These are phyloP conservation scores for Microplitis demolitor DNA, from an alignment of 1,140 invertebrate species.

Conservation along the genomic window DNA sequence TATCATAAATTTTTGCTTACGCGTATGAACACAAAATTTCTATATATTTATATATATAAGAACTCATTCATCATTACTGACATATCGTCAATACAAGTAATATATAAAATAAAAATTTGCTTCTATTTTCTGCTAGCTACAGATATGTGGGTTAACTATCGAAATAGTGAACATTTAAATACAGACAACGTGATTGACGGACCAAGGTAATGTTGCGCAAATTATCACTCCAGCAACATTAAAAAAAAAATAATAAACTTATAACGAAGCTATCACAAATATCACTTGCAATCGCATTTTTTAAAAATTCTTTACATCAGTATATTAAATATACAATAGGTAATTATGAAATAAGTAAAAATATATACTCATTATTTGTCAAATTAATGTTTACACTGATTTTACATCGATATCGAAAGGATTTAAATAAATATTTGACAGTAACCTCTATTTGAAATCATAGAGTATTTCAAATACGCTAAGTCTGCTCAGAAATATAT, in stretches of 20 bases:
- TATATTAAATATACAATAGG: too few relatives aligned
- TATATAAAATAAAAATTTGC: neutral
- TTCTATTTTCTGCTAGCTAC: neutral
- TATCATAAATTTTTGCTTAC: neutral
- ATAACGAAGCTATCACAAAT: neutral
- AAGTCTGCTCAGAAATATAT: too few relatives aligned
- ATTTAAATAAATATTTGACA: too few relatives aligned
- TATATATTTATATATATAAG: neutral
- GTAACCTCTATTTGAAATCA: too few relatives aligned
- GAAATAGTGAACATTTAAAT: neutral
- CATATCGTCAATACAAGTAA: neutral
- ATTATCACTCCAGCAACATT: neutral
- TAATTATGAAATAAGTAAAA: too few relatives aligned
- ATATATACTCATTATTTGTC: too few relatives aligned
- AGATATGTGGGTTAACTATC: neutral
- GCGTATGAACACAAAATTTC: neutral
- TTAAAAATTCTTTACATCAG: too few relatives aligned
- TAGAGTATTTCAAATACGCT: too few relatives aligned
- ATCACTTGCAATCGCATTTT: neutral
- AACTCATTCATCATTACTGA: neutral
- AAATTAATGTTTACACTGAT: too few relatives aligned
- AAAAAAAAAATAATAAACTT: neutral
- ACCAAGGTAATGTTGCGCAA: conserved; percentile 2
- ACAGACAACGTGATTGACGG: conserved; percentile 13
- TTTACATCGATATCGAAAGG: too few relatives aligned